phyloP scores from a whole-genome alignment of 2,113 vertebrate species.

The Chaetorhynchus papuensis region DNA sequence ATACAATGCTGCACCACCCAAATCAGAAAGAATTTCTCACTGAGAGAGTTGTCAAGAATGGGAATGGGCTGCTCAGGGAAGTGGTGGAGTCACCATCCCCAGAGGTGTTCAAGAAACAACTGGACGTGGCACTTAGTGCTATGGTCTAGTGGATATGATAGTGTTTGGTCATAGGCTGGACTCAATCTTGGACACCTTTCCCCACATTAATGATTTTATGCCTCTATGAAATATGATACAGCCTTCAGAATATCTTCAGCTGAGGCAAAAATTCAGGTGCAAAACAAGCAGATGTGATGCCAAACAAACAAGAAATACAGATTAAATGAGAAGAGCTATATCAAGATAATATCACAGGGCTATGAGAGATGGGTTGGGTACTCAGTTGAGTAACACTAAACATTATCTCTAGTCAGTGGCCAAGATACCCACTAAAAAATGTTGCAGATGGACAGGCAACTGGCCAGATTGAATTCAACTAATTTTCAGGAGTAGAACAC shows the following conservation, averaged over 20 bases:
- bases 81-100: background rate
- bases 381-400: background rate
- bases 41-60: background rate
- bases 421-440: background rate
- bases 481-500: background rate
- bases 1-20: background rate
- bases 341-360: background rate
- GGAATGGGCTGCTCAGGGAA: background rate
- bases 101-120: background rate
- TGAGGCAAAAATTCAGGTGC: background rate
- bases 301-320: background rate
- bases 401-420: too few species aligned
- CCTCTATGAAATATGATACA: background rate
- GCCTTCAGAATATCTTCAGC: background rate
- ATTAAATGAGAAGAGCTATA: background rate
- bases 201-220: background rate
- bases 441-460: background rate
- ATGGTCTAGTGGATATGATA: background rate
- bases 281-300: background rate
- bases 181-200: rapidly evolving
- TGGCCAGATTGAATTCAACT: background rate
- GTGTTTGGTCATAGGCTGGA: background rate
- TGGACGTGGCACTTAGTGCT: background rate
- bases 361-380: background rate
- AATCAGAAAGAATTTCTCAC: background rate